Evolutionary conservation across 2,113 vertebrate genomes (phyloP), one percentile per base, ranked within the genome.

Genomic region (Aythya baeri): DNA sequence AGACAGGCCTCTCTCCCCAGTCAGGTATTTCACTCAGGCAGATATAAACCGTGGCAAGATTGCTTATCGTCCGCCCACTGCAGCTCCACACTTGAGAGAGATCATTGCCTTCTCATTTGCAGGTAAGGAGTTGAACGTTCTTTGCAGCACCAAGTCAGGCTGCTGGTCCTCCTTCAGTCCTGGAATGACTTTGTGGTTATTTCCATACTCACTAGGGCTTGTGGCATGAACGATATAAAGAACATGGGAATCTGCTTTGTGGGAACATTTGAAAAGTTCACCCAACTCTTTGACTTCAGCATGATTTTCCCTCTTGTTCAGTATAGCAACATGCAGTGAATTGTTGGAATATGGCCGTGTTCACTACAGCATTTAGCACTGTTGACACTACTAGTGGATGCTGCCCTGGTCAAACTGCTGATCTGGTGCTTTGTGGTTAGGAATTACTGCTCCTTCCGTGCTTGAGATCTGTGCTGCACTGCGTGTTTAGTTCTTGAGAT

Each of bases 51-150:
- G 93, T 0, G 98, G 98, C 14, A 98, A 98, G 93, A 98, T 99
- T 27, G 44, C 98, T 43, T 99, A 99, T 94, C 98, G 99, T 1
- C 99, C 99, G 0, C 99, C 99, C 0, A 44, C 80, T 1, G 98
- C 99, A 4, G 98, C 99, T 0, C 97, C 99, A 2, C 98, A 99
- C 92, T 97, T 99, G 23, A 98, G 99, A 95, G 99, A 99, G 95
- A 98, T 99, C 63, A 98, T 96, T 87, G 98, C 98, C 17, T 99
- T 99, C 97, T 99, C 99, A 71, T 99, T 99, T 13, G 98, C 97
- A 1, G 99, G 99, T 99, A 96, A 97, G 97, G 26, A 27, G 7
- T 49, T 43, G 20, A 11, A 5, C 7, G 46, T 18, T 52, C 73
- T 62, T 49, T 2, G 26, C 7, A 38, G 49, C 6, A 21, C 61